A percentile compares a stretch with the other conserved stretches of the same genome.
Evolutionary conservation across 2,797 vertebrate species (phyloP).

Genomic region (Tragopan temminckii): DNA sequence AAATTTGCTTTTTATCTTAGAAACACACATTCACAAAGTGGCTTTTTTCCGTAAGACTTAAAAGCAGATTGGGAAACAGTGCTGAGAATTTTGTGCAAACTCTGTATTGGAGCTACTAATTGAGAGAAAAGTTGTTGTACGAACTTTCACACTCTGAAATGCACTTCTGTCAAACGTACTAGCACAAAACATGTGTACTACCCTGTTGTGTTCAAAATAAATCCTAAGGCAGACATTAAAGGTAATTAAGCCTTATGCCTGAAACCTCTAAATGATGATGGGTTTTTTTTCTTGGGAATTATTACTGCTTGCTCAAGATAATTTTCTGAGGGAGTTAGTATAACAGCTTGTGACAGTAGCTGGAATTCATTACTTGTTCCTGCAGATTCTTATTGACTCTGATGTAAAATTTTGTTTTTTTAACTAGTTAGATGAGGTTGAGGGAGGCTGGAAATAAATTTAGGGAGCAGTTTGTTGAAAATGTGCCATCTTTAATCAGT

Average conservation of each 20-base stretch:
- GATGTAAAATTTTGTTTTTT: background rate
- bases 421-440: background rate
- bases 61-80: background rate
- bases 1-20: background rate
- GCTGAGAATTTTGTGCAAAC: background rate
- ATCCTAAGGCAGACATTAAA: background rate
- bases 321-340: background rate
- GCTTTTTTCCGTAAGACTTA: background rate
- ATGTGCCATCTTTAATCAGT: too few relatives aligned
- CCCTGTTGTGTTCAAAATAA: background rate
- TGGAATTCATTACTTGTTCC: background rate
- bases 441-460: background rate
- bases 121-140: background rate
- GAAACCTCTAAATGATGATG: background rate
- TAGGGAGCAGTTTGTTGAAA: background rate
- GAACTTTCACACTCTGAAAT: background rate
- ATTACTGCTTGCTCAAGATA: background rate
- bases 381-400: background rate
- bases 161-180: background rate
- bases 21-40: background rate
- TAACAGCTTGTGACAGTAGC: background rate
- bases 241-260: background rate
- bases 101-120: background rate
- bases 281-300: background rate
- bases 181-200: background rate